Evolutionary conservation across 2,113 vertebrate genomes (phyloP), one percentile per base, ranked within the genome.

Genomic region (Nothoprocta pentlandii): DNA sequence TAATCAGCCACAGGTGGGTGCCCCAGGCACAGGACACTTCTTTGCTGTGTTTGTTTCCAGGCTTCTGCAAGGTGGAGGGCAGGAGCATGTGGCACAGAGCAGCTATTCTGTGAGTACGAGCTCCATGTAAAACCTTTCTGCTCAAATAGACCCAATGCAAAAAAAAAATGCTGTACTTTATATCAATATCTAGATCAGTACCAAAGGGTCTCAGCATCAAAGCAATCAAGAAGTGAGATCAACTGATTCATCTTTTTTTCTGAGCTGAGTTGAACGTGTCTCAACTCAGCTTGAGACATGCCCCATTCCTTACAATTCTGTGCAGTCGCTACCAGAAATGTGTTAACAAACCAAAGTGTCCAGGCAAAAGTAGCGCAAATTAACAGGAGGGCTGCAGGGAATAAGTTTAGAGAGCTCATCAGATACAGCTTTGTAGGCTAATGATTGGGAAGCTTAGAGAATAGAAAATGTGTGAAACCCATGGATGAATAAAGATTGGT

Each of bases 351-450:
- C 26, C 69, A 46, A 69, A 92, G 59, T 42, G 77, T 77, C 76
- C 84, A 51, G 77, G 49, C 49, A 83, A 91, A 92, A 89, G 67
- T 62, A 89, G 82, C 79, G 69, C 44, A 92, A 85, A 90, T 83
- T 80, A 58, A n/a, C 8, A 56, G 36, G 25, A 61, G 15, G 86
- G 46, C 41, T 89, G 47, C 79, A 91, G 47, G 75, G 51, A 92
- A 81, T 87, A 80, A 59, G 80, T 83, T 84, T 81, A 84, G 83
- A 75, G 42, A 95, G 68, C 47, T 94, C 68, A 83, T 92, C 90
- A 92, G 61, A 28, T 3, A 68, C 56, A 54, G 42, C 42, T 96
- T 95, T 92, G 71, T 87, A 78, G 39, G 85, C 51, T 87, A 92
- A 78, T 68, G 87, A 92, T 71, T 92, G 90, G 88, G 85, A 90